Evolutionary conservation across 2,113 vertebrate genomes (phyloP), one percentile per base, ranked within the genome.

Genomic region (Colinus virginianus): DNA sequence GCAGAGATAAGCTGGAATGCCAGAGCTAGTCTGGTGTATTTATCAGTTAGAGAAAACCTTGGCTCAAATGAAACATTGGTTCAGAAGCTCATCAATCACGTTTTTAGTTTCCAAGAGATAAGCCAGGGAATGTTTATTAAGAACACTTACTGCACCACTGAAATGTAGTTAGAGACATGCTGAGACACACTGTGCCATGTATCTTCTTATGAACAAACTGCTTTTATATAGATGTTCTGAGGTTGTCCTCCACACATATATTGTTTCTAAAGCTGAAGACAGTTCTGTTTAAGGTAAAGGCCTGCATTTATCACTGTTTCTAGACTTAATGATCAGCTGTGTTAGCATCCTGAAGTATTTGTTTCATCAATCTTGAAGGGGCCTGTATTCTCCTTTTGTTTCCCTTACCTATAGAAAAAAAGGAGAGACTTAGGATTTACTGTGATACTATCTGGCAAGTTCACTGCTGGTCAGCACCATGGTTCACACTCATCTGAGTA

Each of bases 1-100:
- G 96, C 92, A 94, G 90, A 98, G 98, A 99, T 98, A 98, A 98
- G 97, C 95, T 94, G 93, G 90, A 97, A 98, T 79, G 80, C 94
- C 97, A 98, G 96, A 94, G 76, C 80, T 78, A 90, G 94, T 85
- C 91, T 94, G 90, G 92, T 72, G 66, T 83, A 96, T 98, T 98
- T 98, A 98, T 98, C 98, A 97, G 97, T 93, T 97, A 98, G 70
- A 72, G 96, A 96, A 90, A 97, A 97, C 94, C 76, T 97, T 45
- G 3, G 79, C 79, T 97, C 90, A 94, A 97, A 98, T 90, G 95
- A 98, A 96, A 95, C 84, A 81, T 34, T 64, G 55, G 53, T 49
- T 87, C 87, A 93, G 61, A 91, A 90, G 42, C 18, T 71, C 90
- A 96, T 94, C 76, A 93, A 95, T 95, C 90, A 95, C 66, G 34